These are phyloP conservation scores for Apodemia mormo DNA, from an alignment of 2,888 invertebrate genomes.

Conservation along the genomic window DNA sequence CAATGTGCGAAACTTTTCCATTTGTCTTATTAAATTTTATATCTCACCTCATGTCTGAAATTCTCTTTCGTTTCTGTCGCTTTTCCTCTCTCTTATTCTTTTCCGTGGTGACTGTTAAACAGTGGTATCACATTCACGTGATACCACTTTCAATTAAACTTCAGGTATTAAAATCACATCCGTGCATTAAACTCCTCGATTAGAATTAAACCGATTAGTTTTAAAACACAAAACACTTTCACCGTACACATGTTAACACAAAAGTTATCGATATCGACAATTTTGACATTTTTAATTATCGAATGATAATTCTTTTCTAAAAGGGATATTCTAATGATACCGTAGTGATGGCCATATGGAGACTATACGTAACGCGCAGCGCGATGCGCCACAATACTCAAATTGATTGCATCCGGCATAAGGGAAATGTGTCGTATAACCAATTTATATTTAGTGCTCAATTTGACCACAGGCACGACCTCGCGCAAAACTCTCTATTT, in stretches of 20 bases:
- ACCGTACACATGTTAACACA: constrained; percentile 21
- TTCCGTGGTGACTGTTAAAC: constrained; percentile 62
- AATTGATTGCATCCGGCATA: constrained; percentile 79
- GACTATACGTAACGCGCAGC: constrained; percentile 60
- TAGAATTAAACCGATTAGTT: background rate
- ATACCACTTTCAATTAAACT: constrained; percentile 56
- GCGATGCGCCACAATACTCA: constrained; percentile 57
- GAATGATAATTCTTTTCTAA: constrained; percentile 22
- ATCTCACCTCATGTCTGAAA: constrained; percentile 75
- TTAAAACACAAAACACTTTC: constrained; percentile 7
- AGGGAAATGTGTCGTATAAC: constrained; percentile 79
- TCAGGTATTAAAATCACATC: background rate
- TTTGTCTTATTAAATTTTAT: background rate
- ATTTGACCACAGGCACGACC: constrained; percentile 61
- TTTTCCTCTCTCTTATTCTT: constrained; percentile 57
- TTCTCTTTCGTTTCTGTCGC: constrained; percentile 66
- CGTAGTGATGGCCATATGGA: constrained; percentile 53
- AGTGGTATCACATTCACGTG: constrained; percentile 77
- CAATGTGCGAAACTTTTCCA: background rate
- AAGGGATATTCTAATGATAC: constrained; percentile 37
- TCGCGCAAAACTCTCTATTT: constrained; percentile 31
- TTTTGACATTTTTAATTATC: background rate
- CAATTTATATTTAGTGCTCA: constrained; percentile 75
- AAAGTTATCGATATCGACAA: constrained; percentile 5
- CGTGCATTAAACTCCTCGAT: background rate